Evolutionary conservation across 2,113 vertebrate genomes (phyloP).

Genomic region (Porphyrio hochstetteri): DNA sequence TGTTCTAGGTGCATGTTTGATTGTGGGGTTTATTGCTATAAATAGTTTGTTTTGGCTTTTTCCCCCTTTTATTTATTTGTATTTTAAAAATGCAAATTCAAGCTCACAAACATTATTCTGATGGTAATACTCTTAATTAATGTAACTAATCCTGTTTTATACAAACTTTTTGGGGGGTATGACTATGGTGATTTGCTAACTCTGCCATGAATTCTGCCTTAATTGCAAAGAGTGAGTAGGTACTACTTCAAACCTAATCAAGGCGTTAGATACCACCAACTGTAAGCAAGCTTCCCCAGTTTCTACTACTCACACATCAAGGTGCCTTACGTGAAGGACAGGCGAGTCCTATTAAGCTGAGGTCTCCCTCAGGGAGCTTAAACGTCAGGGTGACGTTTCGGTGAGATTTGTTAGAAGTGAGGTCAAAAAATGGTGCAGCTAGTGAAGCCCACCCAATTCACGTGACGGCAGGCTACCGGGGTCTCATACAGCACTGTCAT

Average conservation of each 20-base stretch:
- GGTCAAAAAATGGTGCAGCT: background rate
- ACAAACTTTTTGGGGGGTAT: too few species aligned
- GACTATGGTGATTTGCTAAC: background rate
- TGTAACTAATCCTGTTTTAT: background rate
- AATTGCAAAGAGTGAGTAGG: background rate
- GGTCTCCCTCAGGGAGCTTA: too few species aligned
- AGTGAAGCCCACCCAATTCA: background rate
- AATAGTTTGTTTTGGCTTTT: background rate
- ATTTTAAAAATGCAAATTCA: background rate
- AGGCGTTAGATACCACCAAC: background rate
- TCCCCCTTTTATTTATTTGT: background rate
- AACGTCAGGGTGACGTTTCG: background rate
- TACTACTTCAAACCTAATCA: background rate
- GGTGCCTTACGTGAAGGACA: background rate
- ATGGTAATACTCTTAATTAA: background rate
- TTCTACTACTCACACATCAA: background rate
- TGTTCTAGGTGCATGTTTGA: background rate
- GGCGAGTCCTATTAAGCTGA: background rate
- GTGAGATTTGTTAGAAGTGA: background rate
- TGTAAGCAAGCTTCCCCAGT: background rate
- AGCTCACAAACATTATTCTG: background rate
- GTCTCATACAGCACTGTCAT: background rate
- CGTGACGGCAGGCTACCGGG: background rate
- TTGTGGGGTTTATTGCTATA: background rate
- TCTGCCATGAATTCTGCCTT: background rate